Conservation (phyloP, 92 coral and sea anemone species). For the Parazoanthus darwini region DNA sequence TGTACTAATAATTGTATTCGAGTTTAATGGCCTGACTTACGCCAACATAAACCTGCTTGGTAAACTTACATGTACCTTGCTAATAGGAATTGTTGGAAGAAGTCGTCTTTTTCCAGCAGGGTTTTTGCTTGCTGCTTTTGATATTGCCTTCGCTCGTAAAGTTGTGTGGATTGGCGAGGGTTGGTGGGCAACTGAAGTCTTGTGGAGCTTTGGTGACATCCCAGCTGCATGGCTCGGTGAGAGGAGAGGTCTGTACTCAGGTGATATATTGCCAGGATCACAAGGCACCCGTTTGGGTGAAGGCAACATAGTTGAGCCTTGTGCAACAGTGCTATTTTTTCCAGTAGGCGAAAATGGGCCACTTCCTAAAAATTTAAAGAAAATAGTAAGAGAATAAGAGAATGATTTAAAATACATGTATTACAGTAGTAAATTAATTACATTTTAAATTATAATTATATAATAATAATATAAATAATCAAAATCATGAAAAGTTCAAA, state of each 20-base stretch:
- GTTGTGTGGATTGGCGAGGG: conserved; percentile 7
- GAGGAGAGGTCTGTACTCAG: neutral
- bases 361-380: conserved; percentile 7
- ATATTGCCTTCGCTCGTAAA: neutral
- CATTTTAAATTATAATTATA: too few species aligned
- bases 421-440: too few species aligned
- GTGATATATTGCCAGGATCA: conserved; percentile 7
- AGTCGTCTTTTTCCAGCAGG: neutral
- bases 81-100: conserved; percentile 27
- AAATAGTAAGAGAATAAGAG: neutral
- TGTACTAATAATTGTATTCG: too few species aligned
- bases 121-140: conserved; percentile 25
- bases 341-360: conserved; percentile 2
- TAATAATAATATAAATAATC: too few species aligned
- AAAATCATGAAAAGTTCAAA: too few species aligned
- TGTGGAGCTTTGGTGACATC: neutral
- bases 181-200: neutral
- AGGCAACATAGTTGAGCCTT: neutral
- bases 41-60: too few species aligned
- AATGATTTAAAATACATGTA: too few species aligned
- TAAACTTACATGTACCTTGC: neutral
- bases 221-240: neutral
- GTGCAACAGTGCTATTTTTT: neutral
- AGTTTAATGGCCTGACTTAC: too few species aligned
- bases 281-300: conserved; percentile 36